Percentiles rank a stretch among this genome's conserved stretches.
Conservation (phyloP, 2,113 vertebrate genomes). For the Rhegmatorhina hoffmannsi region DNA sequence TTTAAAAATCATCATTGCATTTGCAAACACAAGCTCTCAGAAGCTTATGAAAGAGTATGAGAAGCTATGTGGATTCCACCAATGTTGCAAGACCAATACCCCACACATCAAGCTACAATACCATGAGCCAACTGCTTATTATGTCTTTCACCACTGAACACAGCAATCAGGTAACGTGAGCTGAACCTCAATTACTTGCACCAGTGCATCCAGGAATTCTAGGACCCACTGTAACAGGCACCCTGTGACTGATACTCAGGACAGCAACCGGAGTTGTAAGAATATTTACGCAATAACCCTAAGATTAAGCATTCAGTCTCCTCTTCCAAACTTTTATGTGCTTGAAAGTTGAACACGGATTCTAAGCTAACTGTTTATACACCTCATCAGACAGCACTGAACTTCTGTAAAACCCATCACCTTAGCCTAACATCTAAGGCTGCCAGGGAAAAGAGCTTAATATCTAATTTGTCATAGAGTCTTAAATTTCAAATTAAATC, state of each 20-base stretch:
- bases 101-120: not conserved
- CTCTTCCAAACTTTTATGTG: not conserved
- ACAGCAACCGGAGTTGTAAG: not conserved
- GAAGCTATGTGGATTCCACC: not conserved
- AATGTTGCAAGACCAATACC: not conserved
- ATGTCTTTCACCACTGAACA: fast-evolving
- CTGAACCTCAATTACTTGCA: not conserved
- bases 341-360: not conserved
- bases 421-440: not conserved
- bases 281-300: not conserved
- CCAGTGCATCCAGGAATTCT: not conserved
- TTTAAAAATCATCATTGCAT: not conserved
- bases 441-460: not conserved
- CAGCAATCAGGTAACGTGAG: not conserved
- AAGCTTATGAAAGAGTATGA: not conserved
- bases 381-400: not conserved
- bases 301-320: not conserved
- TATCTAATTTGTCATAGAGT: not conserved
- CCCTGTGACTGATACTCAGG: not conserved
- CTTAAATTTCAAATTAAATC: not conserved
- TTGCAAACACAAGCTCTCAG: not conserved
- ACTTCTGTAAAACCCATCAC: not conserved
- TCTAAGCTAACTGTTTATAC: not conserved
- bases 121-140: not conserved
- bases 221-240: not conserved